Base-by-base conservation (phyloP, 1,140 invertebrate genomes). In the Diorhabda carinulata region DNA sequence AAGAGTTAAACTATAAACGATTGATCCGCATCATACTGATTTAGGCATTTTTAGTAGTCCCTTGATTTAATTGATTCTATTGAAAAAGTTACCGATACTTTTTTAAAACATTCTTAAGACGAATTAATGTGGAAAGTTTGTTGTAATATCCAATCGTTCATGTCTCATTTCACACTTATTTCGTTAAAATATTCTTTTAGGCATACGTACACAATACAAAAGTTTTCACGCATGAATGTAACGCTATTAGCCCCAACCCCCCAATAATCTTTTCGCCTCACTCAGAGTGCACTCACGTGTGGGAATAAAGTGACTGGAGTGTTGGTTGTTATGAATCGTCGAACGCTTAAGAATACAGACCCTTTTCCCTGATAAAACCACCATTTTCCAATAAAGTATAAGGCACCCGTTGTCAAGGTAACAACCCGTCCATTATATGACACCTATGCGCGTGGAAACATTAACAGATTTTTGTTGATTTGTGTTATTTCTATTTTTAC, bases 201-300 rank as follows among this genome's bases (percentile, higher is more conserved):
- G 47, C 47, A 52, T n/a, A 52, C 47, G 2, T 52, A 52, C 47
- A 52, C n/a, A 52, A 52, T 52, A 52, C 6, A 52, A 52, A 52
- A 52, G 47, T 52, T 52, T 52, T 52, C 47, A 8, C 47, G 47
- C 47, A 52, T 52, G 47, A 52, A n/a, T 8, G 47, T 52, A 52
- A 52, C 47, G 47, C 47, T 52, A 52, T 52, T 52, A 52, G 47
- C 47, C 47, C n/a, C n/a, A 52, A 52, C 47, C 47, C 47, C 47
- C 47, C 47, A 52, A 52, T 52, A 52, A 52, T 52, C 47, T 52
- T 52, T 52, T n/a, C 47, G n/a, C 47, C 47, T 52, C 47, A 52
- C 47, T 52, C 47, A 52, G 47, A 52, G 47, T 52, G 47, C 47
- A 52, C n/a, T 52, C 47, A 52, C 47, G 47, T 52, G 47, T 52